Evolutionary conservation across 2,888 invertebrate species (phyloP).

Genomic region (Campaea margaritaria): DNA sequence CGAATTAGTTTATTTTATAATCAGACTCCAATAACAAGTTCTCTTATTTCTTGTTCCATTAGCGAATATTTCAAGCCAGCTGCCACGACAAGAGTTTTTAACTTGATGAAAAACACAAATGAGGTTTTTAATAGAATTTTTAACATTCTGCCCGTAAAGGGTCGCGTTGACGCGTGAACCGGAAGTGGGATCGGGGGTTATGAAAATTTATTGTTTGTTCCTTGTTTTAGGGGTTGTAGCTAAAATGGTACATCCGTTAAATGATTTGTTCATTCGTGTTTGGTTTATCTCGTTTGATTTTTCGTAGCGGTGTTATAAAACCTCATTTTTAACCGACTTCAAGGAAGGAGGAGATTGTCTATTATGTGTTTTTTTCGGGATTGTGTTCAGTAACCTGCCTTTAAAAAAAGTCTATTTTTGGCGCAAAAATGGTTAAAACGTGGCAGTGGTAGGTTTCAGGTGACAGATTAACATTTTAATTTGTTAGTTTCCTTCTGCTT

Average conservation of each 20-base stretch:
- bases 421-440: too few species aligned
- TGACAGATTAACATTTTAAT: too few species aligned
- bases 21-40: too few species aligned
- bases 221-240: slow-evolving; percentile 23
- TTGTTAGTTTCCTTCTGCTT: too few species aligned
- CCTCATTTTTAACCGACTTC: too few species aligned
- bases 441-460: too few species aligned
- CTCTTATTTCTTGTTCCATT: slow-evolving; percentile 41
- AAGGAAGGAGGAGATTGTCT: too few species aligned
- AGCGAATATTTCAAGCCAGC: slow-evolving; percentile 57
- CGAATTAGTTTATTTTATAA: too few species aligned
- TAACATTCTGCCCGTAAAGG: slow-evolving; percentile 45
- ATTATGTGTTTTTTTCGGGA: too few species aligned
- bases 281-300: not conserved
- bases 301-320: too few species aligned
- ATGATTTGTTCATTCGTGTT: not conserved
- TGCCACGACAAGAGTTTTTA: slow-evolving; percentile 62
- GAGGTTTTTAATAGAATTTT: slow-evolving; percentile 71
- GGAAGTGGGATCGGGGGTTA: slow-evolving; percentile 41
- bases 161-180: slow-evolving; percentile 54
- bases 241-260: slow-evolving; percentile 9
- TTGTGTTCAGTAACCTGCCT: too few species aligned
- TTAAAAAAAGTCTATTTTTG: too few species aligned
- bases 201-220: slow-evolving; percentile 35
- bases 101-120: slow-evolving; percentile 71